phyloP scores from a whole-genome alignment of 2,113 vertebrate genomes.

The Pipa parva region DNA sequence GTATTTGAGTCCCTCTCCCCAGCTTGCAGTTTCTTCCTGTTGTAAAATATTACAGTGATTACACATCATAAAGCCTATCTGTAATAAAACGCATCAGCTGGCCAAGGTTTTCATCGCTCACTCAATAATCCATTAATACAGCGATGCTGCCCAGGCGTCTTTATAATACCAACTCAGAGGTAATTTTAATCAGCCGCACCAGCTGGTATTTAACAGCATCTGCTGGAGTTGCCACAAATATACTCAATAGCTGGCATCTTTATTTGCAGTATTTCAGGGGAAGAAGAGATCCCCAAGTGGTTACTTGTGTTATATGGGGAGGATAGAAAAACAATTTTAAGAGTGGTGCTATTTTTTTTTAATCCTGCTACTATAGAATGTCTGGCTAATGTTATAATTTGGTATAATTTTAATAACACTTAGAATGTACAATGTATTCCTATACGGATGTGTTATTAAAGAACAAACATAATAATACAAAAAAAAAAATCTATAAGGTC shows the following conservation, averaged over 20 bases:
- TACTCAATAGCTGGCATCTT: slow-evolving; percentile 82
- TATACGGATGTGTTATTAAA: too few species aligned
- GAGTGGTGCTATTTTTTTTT: slow-evolving; percentile 22
- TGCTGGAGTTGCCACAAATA: slow-evolving; percentile 81
- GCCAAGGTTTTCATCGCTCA: slow-evolving; percentile 83
- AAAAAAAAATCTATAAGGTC: too few species aligned
- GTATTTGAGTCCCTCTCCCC: slow-evolving; percentile 59
- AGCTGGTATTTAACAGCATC: slow-evolving; percentile 87
- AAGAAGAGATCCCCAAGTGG: slow-evolving; percentile 75
- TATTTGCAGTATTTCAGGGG: slow-evolving; percentile 82
- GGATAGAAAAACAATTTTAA: slow-evolving; percentile 39
- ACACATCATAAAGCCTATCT: slow-evolving; percentile 83
- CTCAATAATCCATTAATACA: slow-evolving; percentile 90
- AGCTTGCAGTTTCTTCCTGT: slow-evolving; percentile 69
- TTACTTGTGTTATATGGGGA: slow-evolving; percentile 67
- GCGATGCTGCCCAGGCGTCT: slow-evolving; percentile 78
- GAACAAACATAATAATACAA: too few species aligned
- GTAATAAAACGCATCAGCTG: slow-evolving; percentile 86
- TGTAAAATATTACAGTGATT: slow-evolving; percentile 83
- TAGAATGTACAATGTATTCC: too few species aligned
- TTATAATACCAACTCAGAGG: slow-evolving; percentile 84
- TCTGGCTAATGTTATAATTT: too few species aligned
- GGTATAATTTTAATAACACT: too few species aligned
- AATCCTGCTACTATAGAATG: too few species aligned
- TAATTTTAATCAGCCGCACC: slow-evolving; percentile 87